Conservation (phyloP, 2,888 invertebrate species). For the Dryomyza anilis region DNA sequence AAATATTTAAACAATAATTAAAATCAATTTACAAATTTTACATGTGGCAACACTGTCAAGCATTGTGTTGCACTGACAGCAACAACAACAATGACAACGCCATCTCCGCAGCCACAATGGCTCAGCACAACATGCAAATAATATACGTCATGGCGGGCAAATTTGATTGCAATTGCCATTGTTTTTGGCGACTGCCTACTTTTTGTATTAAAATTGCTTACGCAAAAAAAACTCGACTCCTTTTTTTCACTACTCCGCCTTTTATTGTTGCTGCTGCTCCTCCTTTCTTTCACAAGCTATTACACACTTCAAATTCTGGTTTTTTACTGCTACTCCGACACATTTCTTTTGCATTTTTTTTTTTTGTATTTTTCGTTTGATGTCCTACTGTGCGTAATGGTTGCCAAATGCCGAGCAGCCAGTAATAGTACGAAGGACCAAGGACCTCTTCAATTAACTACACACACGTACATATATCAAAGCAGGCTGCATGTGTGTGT, state of each 20-base stretch:
- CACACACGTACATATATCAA: neutral
- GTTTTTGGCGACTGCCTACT: neutral
- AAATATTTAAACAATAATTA: too few species aligned
- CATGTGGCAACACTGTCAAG: neutral
- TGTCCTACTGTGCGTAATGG: too few species aligned
- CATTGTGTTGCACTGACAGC: neutral
- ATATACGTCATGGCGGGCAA: neutral
- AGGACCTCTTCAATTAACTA: neutral
- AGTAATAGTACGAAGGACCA: neutral
- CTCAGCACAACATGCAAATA: neutral
- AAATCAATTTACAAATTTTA: too few species aligned
- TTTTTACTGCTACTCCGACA: too few species aligned
- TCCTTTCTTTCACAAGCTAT: too few species aligned
- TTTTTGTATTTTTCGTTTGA: too few species aligned
- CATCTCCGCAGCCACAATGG: constrained; percentile 10
- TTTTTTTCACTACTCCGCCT: neutral
- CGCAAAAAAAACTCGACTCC: neutral
- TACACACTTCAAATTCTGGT: too few species aligned
- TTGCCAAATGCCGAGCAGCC: too few species aligned
- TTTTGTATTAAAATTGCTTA: too few species aligned
- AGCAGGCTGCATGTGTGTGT: neutral
- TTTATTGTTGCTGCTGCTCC: neutral
- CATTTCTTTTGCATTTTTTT: too few species aligned
- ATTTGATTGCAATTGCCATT: too few species aligned
- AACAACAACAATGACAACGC: neutral